Conservation (phyloP, 2,113 vertebrate genomes). For the Shinisaurus crocodilurus region DNA sequence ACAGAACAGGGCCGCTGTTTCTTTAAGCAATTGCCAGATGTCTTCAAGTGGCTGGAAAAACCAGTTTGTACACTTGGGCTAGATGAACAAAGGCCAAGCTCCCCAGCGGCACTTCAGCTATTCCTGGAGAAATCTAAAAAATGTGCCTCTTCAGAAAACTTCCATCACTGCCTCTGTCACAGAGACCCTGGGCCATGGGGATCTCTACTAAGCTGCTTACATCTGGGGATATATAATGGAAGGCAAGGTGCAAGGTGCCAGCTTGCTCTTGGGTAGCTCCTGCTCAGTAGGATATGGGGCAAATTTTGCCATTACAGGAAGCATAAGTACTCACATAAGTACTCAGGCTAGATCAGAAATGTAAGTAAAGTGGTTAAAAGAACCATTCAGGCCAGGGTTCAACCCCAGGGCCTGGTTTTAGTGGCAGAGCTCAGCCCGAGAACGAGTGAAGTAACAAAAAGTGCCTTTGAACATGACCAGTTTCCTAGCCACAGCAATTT, state of each 20-base stretch:
- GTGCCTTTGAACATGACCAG: neutral
- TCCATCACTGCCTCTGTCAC: constrained; percentile 19
- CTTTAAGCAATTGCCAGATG: constrained; percentile 76
- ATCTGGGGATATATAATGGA: neutral
- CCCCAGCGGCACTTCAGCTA: constrained; percentile 70
- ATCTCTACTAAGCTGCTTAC: neutral
- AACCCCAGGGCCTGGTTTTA: neutral
- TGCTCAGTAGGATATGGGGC: neutral
- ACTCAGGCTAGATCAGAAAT: neutral
- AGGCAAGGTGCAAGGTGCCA: neutral
- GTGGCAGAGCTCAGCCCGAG: neutral
- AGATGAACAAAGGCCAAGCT: constrained; percentile 61
- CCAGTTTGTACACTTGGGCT: constrained; percentile 61
- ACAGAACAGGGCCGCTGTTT: constrained; percentile 45
- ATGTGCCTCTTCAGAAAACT: constrained; percentile 63
- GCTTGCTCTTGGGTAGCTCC: neutral
- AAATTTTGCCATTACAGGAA: neutral
- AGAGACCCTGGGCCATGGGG: accelerated
- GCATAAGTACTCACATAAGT: neutral
- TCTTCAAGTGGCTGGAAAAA: constrained; percentile 74
- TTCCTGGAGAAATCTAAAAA: constrained; percentile 74
- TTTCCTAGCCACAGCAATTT: neutral
- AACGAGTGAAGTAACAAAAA: neutral
- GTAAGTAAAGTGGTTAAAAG: neutral
- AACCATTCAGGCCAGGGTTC: neutral